Percentiles rank a stretch among this genome's conserved stretches.
Conservation (phyloP, 2,797 vertebrate species). For the Tokudaia tokunoshimensis region DNA sequence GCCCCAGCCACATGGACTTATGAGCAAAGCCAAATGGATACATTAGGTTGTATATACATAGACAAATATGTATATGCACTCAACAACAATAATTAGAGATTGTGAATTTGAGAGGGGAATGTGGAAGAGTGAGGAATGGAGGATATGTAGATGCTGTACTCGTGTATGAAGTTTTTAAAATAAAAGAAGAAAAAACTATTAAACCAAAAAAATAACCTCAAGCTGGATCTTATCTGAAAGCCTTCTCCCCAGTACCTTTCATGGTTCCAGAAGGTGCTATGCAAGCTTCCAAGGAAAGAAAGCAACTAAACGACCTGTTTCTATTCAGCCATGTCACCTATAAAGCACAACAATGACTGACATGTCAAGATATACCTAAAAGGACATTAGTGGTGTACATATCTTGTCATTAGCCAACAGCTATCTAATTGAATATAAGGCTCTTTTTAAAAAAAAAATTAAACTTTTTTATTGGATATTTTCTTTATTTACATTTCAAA, state of each 20-base stretch:
- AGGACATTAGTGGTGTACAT: neutral
- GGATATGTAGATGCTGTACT: neutral
- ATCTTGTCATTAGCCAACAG: neutral
- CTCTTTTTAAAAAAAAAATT: too few species aligned
- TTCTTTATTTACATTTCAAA: too few species aligned
- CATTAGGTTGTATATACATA: neutral
- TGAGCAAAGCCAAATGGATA: neutral
- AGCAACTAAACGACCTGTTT: neutral
- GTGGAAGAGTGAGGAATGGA: neutral
- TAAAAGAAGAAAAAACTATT: neutral
- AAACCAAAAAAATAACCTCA: neutral
- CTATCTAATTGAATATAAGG: neutral
- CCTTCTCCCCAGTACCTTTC: neutral
- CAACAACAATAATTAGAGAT: neutral
- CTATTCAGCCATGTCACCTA: neutral
- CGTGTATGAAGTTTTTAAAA: neutral
- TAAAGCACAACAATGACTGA: neutral
- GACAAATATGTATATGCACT: too few species aligned
- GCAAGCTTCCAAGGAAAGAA: neutral
- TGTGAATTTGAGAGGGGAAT: neutral
- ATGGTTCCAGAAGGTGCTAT: neutral
- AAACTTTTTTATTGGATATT: too few species aligned
- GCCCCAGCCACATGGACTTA: too few species aligned
- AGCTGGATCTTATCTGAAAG: neutral
- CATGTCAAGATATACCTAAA: neutral